Evolutionary conservation across 2,797 vertebrate genomes (phyloP).

Genomic region (Sebastes diaconus): DNA sequence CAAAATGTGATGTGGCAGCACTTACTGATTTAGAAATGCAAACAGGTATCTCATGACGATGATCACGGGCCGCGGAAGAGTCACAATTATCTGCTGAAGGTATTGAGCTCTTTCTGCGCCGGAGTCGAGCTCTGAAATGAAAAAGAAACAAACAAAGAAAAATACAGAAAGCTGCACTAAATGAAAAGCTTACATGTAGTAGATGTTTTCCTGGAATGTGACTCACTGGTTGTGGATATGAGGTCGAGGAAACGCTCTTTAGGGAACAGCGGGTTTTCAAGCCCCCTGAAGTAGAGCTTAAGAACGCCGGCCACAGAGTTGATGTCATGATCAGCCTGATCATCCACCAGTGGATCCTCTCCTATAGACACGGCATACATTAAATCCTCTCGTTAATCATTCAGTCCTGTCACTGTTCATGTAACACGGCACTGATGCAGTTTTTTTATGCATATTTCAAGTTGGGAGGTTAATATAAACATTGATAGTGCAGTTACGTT

Average conservation of each 20-base stretch:
- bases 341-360: conserved; percentile 78
- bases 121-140: conserved; percentile 89
- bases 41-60: conserved; percentile 99
- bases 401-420: neutral
- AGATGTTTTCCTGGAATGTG: conserved; percentile 20
- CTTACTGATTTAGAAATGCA: conserved; percentile 98
- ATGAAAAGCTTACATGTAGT: neutral
- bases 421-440: neutral
- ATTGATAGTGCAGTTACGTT: conserved; percentile 16
- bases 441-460: conserved; percentile 12
- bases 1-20: conserved; percentile 10
- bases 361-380: conserved; percentile 56
- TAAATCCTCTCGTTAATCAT: conserved; percentile 28
- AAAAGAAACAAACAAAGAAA: neutral
- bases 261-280: conserved; percentile 98
- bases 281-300: conserved; percentile 98
- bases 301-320: conserved; percentile 98
- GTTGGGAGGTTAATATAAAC: conserved; percentile 27
- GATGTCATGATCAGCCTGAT: conserved; percentile 87
- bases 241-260: conserved; percentile 98
- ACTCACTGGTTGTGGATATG: conserved; percentile 79
- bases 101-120: conserved; percentile 92
- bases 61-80: conserved; percentile 91
- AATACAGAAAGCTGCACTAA: neutral
- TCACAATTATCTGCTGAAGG: conserved; percentile 92